These are phyloP conservation scores for Hydrolagus colliei DNA, from an alignment of 2,797 vertebrate species.

Conservation along the genomic window DNA sequence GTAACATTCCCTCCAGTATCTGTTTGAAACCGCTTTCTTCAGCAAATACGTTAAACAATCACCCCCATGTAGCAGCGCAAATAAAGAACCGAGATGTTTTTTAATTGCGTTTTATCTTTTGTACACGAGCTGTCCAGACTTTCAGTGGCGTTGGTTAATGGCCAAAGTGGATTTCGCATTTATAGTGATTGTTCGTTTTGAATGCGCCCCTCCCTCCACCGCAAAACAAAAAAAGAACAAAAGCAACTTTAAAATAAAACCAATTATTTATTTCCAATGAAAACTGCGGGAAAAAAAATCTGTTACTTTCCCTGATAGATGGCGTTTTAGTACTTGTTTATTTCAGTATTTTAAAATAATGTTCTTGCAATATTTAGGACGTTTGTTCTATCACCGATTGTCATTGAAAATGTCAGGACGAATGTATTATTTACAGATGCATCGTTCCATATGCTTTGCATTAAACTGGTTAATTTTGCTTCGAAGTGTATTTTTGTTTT, in stretches of 20 bases:
- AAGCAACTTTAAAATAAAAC: background rate
- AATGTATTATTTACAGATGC: background rate
- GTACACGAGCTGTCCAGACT: background rate
- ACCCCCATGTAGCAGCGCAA: conserved; percentile 41
- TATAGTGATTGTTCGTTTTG: background rate
- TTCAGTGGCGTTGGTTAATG: background rate
- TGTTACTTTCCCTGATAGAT: background rate
- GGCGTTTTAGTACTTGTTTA: background rate
- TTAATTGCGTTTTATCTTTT: background rate
- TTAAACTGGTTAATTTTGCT: background rate
- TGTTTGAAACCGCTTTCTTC: conserved; percentile 71
- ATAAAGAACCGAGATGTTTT: background rate
- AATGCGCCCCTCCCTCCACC: no score
- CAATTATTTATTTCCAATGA: no score
- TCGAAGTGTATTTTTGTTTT: background rate
- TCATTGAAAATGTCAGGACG: background rate
- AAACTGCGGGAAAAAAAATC: background rate
- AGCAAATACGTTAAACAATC: conserved; percentile 75
- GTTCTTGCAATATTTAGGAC: no score
- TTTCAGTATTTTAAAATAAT: background rate
- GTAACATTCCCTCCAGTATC: conserved; percentile 83
- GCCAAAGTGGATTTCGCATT: background rate
- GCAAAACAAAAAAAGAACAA: background rate
- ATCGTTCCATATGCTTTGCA: background rate
- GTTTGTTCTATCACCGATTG: no score